These are phyloP conservation scores for Elegia similella DNA, from an alignment of 2,888 invertebrate genomes.

Conservation along the genomic window DNA sequence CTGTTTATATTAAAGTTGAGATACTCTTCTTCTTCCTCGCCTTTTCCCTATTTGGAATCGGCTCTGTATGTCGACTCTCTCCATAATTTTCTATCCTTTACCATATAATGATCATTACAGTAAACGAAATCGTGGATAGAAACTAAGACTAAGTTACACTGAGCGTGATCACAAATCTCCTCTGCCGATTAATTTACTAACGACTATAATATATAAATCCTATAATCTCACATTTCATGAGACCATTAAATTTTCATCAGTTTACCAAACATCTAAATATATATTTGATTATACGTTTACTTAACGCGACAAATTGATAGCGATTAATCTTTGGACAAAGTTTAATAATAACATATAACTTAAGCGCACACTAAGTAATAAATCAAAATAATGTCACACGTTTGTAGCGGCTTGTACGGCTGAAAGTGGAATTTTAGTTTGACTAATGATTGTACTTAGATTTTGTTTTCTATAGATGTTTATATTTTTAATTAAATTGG, in stretches of 20 bases:
- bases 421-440: background rate
- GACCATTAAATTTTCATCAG: slow-evolving; percentile 26
- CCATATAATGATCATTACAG: too few relatives aligned
- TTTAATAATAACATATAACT: slow-evolving; percentile 14
- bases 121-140: too few relatives aligned
- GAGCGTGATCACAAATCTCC: background rate
- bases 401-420: background rate
- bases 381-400: slow-evolving; percentile 22
- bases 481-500: too few relatives aligned
- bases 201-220: slow-evolving; percentile 20
- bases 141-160: too few relatives aligned
- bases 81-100: too few relatives aligned
- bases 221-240: slow-evolving; percentile 25
- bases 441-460: background rate
- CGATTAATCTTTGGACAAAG: slow-evolving; percentile 17
- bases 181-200: background rate
- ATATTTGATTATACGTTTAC: slow-evolving; percentile 20
- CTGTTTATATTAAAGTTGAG: too few relatives aligned
- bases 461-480: background rate
- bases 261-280: slow-evolving; percentile 22
- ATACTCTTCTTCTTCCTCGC: too few relatives aligned
- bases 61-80: too few relatives aligned
- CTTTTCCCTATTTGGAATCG: too few relatives aligned
- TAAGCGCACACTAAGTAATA: slow-evolving; percentile 21
- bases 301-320: slow-evolving; percentile 19